A percentile compares a stretch with the other conserved stretches of the same genome.
phyloP scores from a whole-genome alignment of 2,888 invertebrate species.

The Caenorhabditis sp. region DNA sequence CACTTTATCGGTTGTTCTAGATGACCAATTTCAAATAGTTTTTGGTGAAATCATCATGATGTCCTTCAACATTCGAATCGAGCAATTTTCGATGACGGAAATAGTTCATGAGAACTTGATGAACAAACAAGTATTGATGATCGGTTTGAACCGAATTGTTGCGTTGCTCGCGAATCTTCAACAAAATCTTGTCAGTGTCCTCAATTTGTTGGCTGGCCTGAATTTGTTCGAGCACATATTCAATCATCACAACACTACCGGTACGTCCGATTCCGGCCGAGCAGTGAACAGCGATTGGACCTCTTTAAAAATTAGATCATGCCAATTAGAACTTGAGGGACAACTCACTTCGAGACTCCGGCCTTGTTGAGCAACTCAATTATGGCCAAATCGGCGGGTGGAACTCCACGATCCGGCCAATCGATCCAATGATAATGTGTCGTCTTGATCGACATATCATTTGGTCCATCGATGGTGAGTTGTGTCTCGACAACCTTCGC shows the following conservation, averaged over 20 bases:
- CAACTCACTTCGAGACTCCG: slow-evolving; percentile 12
- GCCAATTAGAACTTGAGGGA: not conserved
- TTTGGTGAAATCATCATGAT: slow-evolving; percentile 30
- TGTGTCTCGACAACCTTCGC: slow-evolving; percentile 34
- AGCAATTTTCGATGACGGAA: slow-evolving; percentile 23
- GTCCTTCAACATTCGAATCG: slow-evolving; percentile 9
- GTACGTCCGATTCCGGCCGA: slow-evolving; percentile 54
- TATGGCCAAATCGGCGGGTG: slow-evolving; percentile 38
- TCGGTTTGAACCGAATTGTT: slow-evolving; percentile 51
- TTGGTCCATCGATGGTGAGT: slow-evolving; percentile 23
- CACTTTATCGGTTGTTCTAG: not conserved
- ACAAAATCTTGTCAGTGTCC: slow-evolving; percentile 36
- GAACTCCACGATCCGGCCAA: slow-evolving; percentile 52
- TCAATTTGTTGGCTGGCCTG: slow-evolving; percentile 29
- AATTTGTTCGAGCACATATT: slow-evolving; percentile 47
- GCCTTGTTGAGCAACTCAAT: slow-evolving; percentile 35
- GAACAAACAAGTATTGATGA: slow-evolving; percentile 50
- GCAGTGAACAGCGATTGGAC: slow-evolving; percentile 51
- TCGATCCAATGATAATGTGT: slow-evolving; percentile 52
- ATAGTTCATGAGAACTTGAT: slow-evolving; percentile 45
- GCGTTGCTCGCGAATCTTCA: slow-evolving; percentile 44
- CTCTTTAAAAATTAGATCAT: slow-evolving; percentile 4
- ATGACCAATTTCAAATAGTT: slow-evolving; percentile 25
- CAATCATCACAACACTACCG: slow-evolving; percentile 48
- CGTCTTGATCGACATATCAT: slow-evolving; percentile 11